Evolutionary conservation across 1,140 invertebrate species (phyloP).

Genomic region (Chrysoperla carnea): DNA sequence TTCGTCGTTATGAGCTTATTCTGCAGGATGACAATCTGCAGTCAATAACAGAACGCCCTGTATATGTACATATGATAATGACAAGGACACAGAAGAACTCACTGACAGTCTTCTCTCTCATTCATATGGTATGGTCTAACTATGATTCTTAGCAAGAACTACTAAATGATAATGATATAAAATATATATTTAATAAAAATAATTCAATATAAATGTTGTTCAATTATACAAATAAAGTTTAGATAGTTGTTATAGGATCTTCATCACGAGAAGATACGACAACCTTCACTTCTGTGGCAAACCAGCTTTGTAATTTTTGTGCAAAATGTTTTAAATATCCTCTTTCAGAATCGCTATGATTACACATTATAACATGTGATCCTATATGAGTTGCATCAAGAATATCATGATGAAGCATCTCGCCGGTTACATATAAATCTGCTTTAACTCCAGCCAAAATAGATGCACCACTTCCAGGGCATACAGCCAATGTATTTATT

Average conservation of each 20-base stretch:
- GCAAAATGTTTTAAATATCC: slow-evolving; percentile 57
- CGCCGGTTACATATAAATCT: slow-evolving; percentile 79
- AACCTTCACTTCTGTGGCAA: slow-evolving; percentile 36
- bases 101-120: too few relatives aligned
- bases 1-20: too few relatives aligned
- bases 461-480: slow-evolving; percentile 75
- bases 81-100: too few relatives aligned
- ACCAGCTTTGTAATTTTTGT: slow-evolving; percentile 27
- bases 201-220: too few relatives aligned
- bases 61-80: too few relatives aligned
- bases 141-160: too few relatives aligned
- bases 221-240: slow-evolving; percentile 5
- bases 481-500: slow-evolving; percentile 53
- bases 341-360: slow-evolving; percentile 90
- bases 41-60: too few relatives aligned
- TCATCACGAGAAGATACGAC: slow-evolving; percentile 51
- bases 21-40: too few relatives aligned
- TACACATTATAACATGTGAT: slow-evolving; percentile 70
- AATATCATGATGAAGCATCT: slow-evolving; percentile 93
- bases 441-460: slow-evolving; percentile 49
- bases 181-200: too few relatives aligned
- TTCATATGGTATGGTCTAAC: too few relatives aligned
- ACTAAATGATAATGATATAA: too few relatives aligned
- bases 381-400: slow-evolving; percentile 68
- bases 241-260: slow-evolving; percentile 46